Percentiles rank a stretch among this genome's conserved stretches.
These are phyloP conservation scores for Geopemphigus sp. DNA, from an alignment of 1,140 invertebrate species.

Conservation along the genomic window DNA sequence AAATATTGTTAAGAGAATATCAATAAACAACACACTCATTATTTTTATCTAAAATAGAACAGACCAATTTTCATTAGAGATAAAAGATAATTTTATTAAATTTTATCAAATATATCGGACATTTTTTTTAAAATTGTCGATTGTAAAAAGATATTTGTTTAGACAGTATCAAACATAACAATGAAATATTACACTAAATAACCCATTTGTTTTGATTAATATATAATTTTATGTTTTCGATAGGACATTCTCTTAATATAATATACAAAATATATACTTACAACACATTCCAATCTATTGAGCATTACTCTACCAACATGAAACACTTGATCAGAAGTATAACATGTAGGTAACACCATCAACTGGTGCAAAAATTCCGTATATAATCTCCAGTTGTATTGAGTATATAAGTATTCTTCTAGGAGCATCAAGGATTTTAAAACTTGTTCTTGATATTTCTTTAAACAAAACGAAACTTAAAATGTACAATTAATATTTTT, in stretches of 20 bases:
- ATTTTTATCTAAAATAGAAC: no score
- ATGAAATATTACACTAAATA: no score
- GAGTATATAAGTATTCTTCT: slow-evolving; percentile 28
- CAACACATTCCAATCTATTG: slow-evolving; percentile 29
- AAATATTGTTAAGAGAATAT: background rate
- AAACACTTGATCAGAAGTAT: slow-evolving; percentile 28
- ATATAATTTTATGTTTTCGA: no score
- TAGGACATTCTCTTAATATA: no score
- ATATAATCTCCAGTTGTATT: slow-evolving; percentile 42
- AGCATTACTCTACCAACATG: slow-evolving; percentile 33
- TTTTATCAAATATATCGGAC: no score
- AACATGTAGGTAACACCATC: slow-evolving; percentile 33
- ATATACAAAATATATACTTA: slow-evolving; percentile 25
- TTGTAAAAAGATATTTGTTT: no score
- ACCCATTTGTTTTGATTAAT: no score
- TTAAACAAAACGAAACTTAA: background rate
- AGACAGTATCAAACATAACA: no score
- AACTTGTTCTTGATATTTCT: slow-evolving; percentile 49
- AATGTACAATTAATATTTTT: background rate
- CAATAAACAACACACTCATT: no score
- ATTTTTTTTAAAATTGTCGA: no score
- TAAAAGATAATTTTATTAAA: no score
- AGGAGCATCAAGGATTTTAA: slow-evolving; percentile 42
- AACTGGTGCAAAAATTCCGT: slow-evolving; percentile 37
- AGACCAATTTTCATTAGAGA: no score